Evolutionary conservation across 2,888 invertebrate genomes (phyloP).

Genomic region (Lasiommata megera): DNA sequence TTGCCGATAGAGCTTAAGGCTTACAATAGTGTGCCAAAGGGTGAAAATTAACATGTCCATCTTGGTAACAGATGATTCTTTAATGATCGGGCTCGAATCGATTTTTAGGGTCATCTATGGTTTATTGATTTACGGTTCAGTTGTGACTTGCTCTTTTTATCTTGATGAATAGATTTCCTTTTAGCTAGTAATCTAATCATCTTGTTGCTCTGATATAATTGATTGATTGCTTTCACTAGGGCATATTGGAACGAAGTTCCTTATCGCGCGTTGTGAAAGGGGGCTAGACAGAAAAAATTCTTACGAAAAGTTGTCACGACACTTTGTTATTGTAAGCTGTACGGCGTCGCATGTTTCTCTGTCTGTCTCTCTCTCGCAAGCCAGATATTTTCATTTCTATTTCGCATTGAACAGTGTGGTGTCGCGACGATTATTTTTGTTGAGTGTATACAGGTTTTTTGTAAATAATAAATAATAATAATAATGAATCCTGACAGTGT

Average conservation of each 20-base stretch:
- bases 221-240: conserved; percentile 20
- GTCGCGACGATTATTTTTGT: no score
- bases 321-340: no score
- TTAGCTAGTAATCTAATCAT: conserved; percentile 47
- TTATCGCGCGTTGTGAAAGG: no score
- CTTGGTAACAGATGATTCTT: conserved; percentile 76
- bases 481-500: no score
- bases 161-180: conserved; percentile 38
- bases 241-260: conserved; percentile 4
- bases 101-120: conserved; percentile 68
- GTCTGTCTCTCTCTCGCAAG: no score
- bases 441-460: no score
- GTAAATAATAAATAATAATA: no score
- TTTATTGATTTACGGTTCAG: conserved; percentile 73
- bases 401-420: no score
- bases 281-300: no score
- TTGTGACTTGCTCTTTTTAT: conserved; percentile 71
- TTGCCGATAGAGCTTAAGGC: conserved; percentile 39
- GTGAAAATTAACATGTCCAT: conserved; percentile 68
- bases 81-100: conserved; percentile 72
- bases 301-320: no score
- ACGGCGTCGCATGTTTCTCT: no score
- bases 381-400: no score
- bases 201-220: conserved; percentile 45
- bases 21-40: conserved; percentile 40